Percentiles rank a stretch among this genome's conserved stretches.
These are phyloP conservation scores for Benitochromis conjunctus DNA, from an alignment of 2,113 vertebrate genomes.

Conservation along the genomic window DNA sequence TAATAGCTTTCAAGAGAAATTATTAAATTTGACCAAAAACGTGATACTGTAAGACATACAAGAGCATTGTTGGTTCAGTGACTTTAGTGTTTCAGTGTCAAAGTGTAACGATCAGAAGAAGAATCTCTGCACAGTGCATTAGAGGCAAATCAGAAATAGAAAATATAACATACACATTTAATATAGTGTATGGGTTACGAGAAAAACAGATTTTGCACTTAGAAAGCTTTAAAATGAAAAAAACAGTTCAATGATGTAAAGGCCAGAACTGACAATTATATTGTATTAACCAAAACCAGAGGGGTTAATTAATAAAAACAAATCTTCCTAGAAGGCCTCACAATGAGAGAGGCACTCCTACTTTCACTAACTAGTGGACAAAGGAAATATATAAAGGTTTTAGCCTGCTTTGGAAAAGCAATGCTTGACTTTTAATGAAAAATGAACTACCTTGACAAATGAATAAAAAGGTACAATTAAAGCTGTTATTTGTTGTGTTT, in stretches of 20 bases:
- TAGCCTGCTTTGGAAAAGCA: not conserved
- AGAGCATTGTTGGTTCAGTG: not conserved
- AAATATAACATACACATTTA: not conserved
- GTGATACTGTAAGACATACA: not conserved
- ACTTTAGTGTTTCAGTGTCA: not conserved
- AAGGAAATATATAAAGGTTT: not conserved
- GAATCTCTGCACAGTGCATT: not conserved
- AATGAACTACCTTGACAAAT: not conserved
- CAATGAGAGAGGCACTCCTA: not conserved
- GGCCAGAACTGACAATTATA: not conserved
- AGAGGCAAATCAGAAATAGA: not conserved
- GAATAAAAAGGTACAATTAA: rapidly evolving
- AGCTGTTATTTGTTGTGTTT: not conserved
- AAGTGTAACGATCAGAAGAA: not conserved
- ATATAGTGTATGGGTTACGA: not conserved
- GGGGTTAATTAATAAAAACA: not conserved
- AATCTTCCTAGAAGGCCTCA: not conserved
- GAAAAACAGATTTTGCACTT: not conserved
- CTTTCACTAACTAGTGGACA: not conserved
- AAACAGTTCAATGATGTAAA: not conserved
- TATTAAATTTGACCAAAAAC: not conserved
- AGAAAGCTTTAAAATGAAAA: not conserved
- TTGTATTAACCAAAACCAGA: not conserved
- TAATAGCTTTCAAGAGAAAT: not conserved
- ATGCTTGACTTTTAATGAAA: not conserved